Evolutionary conservation across 1,140 invertebrate species (phyloP).

Genomic region (Rhagoletis zephyria): DNA sequence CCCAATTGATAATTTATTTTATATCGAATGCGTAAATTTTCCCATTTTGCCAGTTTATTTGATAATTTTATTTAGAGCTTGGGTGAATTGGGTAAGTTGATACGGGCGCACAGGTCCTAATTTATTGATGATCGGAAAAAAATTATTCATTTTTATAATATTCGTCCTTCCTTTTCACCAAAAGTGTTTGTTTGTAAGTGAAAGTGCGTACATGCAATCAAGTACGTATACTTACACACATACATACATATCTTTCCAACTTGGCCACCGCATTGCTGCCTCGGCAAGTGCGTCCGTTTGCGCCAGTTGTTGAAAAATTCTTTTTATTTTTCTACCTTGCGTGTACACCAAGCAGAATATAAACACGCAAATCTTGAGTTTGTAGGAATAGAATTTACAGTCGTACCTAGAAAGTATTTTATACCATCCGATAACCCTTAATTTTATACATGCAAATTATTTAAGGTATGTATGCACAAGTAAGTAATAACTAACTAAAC

Average conservation of each 20-base stretch:
- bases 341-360: too few species aligned
- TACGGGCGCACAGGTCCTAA: not conserved
- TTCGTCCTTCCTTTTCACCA: not conserved
- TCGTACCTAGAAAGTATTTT: too few species aligned
- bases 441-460: too few species aligned
- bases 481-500: too few species aligned
- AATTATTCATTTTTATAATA: not conserved
- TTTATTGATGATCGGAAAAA: not conserved
- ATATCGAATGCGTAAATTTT: conserved; percentile 63
- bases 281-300: too few species aligned
- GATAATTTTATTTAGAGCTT: not conserved
- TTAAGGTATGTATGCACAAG: too few species aligned
- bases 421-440: too few species aligned
- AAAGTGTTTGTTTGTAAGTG: not conserved
- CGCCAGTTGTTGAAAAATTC: too few species aligned
- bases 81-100: not conserved
- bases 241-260: not conserved
- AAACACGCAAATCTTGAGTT: too few species aligned
- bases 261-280: not conserved
- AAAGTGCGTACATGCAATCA: not conserved
- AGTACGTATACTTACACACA: not conserved
- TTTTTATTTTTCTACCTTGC: too few species aligned
- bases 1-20: conserved; percentile 73
- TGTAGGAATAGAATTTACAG: too few species aligned
- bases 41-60: conserved; percentile 3